These are phyloP conservation scores for Elmis aenea DNA, from an alignment of 2,888 invertebrate species.

Conservation along the genomic window DNA sequence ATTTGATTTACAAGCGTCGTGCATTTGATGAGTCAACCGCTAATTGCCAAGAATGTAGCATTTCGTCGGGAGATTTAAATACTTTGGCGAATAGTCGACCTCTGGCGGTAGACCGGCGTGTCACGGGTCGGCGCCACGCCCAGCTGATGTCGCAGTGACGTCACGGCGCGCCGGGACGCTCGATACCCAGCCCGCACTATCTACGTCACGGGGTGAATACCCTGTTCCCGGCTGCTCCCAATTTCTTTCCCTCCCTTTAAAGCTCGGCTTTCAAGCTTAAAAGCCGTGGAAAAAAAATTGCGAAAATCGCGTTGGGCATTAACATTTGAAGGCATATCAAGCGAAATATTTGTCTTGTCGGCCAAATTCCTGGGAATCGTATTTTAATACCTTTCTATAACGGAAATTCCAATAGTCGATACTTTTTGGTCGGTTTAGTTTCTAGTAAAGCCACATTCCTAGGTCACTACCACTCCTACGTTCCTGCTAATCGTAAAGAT, in stretches of 20 bases:
- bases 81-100: constrained; percentile 17
- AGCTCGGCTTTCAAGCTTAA: too few species aligned
- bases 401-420: too few species aligned
- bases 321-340: too few species aligned
- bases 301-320: too few species aligned
- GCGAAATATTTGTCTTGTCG: too few species aligned
- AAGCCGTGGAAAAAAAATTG: too few species aligned
- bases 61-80: constrained; percentile 15
- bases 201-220: constrained; percentile 42
- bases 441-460: too few species aligned
- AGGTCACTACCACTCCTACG: too few species aligned
- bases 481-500: too few species aligned
- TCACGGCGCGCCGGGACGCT: constrained; percentile 41
- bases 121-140: constrained; percentile 38
- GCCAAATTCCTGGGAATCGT: too few species aligned
- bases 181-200: constrained; percentile 37
- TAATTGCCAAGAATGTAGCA: constrained; percentile 9
- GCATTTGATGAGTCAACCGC: constrained; percentile 5
- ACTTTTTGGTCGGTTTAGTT: too few species aligned
- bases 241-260: constrained; percentile 2
- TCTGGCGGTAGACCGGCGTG: constrained; percentile 20
- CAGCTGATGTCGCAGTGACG: constrained; percentile 46
- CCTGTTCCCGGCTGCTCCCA: constrained; percentile 14
- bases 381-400: too few species aligned
- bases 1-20: not conserved